phyloP scores from a whole-genome alignment of 2,797 vertebrate genomes.

The Peromyscus attwateri region DNA sequence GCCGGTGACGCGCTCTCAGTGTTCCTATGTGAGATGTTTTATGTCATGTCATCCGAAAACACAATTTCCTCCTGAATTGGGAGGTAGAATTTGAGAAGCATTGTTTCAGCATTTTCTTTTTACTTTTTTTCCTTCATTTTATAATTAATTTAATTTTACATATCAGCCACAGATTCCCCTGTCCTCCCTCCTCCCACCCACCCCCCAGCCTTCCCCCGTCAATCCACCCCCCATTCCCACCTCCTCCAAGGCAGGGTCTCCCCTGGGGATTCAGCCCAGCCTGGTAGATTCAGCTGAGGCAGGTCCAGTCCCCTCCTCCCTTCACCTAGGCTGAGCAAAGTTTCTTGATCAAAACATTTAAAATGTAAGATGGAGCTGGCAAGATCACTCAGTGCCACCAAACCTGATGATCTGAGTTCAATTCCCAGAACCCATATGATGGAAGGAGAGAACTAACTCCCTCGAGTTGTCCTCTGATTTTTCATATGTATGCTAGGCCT shows the following conservation, averaged over 20 bases:
- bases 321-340: no score
- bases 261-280: no score
- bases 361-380: neutral
- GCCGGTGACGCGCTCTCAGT: constrained; percentile 52
- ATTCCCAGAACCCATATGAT: neutral
- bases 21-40: constrained; percentile 3
- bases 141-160: no score
- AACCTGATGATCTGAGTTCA: neutral
- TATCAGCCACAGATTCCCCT: no score
- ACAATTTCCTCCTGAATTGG: neutral
- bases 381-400: neutral
- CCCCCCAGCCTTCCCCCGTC: no score
- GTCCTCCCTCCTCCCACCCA: no score
- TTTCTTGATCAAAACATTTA: constrained; percentile 33
- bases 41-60: neutral
- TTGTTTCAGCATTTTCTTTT: constrained; percentile 23
- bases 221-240: no score
- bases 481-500: neutral
- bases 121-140: no score
- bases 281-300: no score
- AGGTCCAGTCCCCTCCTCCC: no score
- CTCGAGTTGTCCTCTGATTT: neutral
- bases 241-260: no score
- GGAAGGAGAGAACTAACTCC: neutral
- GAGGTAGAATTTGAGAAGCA: constrained; percentile 14